These are phyloP conservation scores for Mylabris sibirica DNA, from an alignment of 2,888 invertebrate genomes.

Conservation along the genomic window DNA sequence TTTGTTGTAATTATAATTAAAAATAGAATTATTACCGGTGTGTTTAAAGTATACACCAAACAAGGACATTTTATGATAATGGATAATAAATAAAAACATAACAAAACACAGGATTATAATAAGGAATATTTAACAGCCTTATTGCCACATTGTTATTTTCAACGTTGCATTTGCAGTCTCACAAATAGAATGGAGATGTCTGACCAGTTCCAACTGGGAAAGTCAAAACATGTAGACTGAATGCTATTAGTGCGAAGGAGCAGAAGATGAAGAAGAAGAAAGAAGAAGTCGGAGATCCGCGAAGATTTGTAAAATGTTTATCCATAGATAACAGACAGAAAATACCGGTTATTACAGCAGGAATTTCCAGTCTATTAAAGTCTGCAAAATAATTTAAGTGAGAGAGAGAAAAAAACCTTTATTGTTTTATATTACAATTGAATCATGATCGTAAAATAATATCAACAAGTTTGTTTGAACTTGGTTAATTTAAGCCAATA, in stretches of 20 bases:
- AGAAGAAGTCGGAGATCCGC: neutral
- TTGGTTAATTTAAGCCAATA: neutral
- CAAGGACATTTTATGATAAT: neutral
- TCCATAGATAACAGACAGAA: neutral
- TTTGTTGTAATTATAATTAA: neutral
- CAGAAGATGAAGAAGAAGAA: neutral
- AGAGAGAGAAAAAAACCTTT: neutral
- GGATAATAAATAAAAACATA: neutral
- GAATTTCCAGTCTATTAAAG: neutral
- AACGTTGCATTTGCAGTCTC: slow-evolving; percentile 3
- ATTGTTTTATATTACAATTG: neutral
- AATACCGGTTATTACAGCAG: neutral
- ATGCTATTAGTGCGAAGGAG: neutral
- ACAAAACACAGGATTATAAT: neutral
- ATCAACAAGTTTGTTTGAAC: neutral
- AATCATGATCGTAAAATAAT: neutral
- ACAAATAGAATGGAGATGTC: slow-evolving; percentile 14
- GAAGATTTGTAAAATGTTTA: neutral
- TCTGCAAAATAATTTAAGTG: too few relatives aligned
- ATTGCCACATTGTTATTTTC: slow-evolving; percentile 13
- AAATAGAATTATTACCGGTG: neutral
- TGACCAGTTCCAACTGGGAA: slow-evolving; percentile 13
- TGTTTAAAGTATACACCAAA: neutral
- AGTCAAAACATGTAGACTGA: slow-evolving; percentile 15
- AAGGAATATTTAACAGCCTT: slow-evolving; percentile 5